phyloP scores from a whole-genome alignment of 2,888 invertebrate species.

The Diadegma fenestrale region DNA sequence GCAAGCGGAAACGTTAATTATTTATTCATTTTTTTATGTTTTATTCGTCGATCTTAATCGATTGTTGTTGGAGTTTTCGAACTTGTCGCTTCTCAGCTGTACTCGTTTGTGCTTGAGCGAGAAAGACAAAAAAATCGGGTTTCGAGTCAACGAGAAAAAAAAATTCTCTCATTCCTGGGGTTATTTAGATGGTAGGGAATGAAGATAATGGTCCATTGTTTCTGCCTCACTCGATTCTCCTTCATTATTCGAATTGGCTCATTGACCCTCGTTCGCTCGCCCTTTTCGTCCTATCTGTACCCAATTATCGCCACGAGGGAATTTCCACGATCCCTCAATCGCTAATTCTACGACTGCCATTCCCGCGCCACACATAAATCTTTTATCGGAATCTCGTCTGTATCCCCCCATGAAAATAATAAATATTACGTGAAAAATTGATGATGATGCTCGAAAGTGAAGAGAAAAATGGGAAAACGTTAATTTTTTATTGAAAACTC shows the following conservation, averaged over 20 bases:
- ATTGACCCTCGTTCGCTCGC: background rate
- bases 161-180: background rate
- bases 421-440: background rate
- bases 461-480: background rate
- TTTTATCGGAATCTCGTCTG: background rate
- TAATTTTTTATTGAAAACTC: background rate
- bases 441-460: background rate
- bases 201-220: constrained; percentile 54
- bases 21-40: background rate
- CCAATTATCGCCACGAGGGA: constrained; percentile 2
- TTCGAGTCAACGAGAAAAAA: background rate
- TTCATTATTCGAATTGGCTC: constrained; percentile 31
- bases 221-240: constrained; percentile 47
- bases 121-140: background rate
- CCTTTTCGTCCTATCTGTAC: constrained; percentile 22
- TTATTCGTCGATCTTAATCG: background rate
- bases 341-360: constrained; percentile 10
- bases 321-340: background rate
- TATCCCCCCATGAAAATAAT: background rate
- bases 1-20: background rate
- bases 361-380: background rate
- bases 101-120: too few species aligned
- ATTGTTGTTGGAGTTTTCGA: background rate
- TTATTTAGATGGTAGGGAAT: constrained; percentile 1
- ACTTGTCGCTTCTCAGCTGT: background rate